Evolutionary conservation across 2,113 vertebrate species (phyloP), one percentile per base, ranked within the genome.

Genomic region (Siniperca chuatsi): DNA sequence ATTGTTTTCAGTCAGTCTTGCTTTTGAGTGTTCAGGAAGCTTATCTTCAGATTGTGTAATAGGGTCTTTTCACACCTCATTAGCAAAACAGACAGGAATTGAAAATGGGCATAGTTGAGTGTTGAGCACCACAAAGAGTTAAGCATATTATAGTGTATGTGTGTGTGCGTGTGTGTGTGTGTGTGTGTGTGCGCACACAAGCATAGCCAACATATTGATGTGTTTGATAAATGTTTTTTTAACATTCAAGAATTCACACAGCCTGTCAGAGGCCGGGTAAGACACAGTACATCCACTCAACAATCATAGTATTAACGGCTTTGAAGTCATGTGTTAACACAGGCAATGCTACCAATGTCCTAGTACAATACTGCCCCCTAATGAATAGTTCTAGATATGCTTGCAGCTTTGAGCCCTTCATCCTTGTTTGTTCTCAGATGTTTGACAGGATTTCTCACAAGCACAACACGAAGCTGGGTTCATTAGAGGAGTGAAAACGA

Each of bases 41-140:
- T 94, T 94, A 95, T 95, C 92, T 92, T 55, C 73, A 83, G 87
- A 81, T 84, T 78, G 81, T 87, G 82, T 89, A 91, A 94, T 95
- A 77, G 77, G 78, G 52, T 94, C 92, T 94, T 95, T 95, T 94
- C 92, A 91, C 94, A 95, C 87, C 90, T 93, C 94, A 92, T 94
- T 95, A 95, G 86, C 67, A 72, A 85, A 91, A 90, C 73, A 91
- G 77, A 91, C 86, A 64, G 79, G 54, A 68, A 70, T 52, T 87
- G 91, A 78, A 71, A 90, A 73, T 37, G 42, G 68, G 78, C 48
- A 83, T 12, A 81, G 60, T 54, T 74, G 82, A 85, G 79, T 55
- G 78, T 15, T 76, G 69, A 81, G 57, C 46, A 48, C 65, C 25
- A 66, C 48, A 85, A 62, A 44, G 48, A 80, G 60, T 58, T 68